Percentiles rank a stretch among this genome's conserved stretches.
phyloP scores from a whole-genome alignment of 2,888 invertebrate species.

The Drosophila monieri region DNA sequence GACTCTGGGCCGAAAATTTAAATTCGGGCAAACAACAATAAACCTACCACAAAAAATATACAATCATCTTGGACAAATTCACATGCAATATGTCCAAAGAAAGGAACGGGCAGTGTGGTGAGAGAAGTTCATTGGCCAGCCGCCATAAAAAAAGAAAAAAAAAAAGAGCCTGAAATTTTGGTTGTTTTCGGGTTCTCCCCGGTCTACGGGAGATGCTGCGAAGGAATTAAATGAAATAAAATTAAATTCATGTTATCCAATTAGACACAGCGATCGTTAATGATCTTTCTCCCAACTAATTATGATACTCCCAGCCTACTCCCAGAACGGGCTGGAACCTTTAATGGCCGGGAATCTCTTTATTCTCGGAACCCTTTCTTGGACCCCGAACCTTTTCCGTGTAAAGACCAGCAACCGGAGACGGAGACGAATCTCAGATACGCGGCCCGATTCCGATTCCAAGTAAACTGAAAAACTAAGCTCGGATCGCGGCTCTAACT shows the following conservation, averaged over 20 bases:
- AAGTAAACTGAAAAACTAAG: conserved; percentile 46
- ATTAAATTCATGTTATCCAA: conserved; percentile 72
- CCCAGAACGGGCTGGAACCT: conserved; percentile 45
- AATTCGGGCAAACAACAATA: conserved; percentile 61
- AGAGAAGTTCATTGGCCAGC: conserved; percentile 71
- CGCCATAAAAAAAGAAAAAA: conserved; percentile 54
- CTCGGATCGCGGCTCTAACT: conserved; percentile 18
- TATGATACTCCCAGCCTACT: conserved; percentile 46
- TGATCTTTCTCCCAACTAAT: conserved; percentile 76
- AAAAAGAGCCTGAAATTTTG: conserved; percentile 35
- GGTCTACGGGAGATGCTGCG: conserved; percentile 59
- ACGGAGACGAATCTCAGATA: conserved; percentile 34
- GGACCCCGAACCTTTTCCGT: conserved; percentile 55
- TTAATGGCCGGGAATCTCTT: conserved; percentile 72
- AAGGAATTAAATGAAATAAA: conserved; percentile 65
- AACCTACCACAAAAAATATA: conserved; percentile 49
- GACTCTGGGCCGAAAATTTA: conserved; percentile 37
- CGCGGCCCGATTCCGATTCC: conserved; percentile 30
- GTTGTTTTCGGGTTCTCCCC: conserved; percentile 39
- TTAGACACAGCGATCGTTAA: conserved; percentile 67
- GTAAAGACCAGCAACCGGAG: conserved; percentile 41
- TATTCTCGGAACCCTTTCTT: conserved; percentile 66
- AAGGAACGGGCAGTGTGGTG: conserved; percentile 36
- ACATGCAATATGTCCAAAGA: conserved; percentile 59
- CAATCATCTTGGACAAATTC: conserved; percentile 62